Percentiles rank a stretch among this genome's conserved stretches.
Conservation (phyloP, 2,113 vertebrate species). For the Noctilio leporinus region DNA sequence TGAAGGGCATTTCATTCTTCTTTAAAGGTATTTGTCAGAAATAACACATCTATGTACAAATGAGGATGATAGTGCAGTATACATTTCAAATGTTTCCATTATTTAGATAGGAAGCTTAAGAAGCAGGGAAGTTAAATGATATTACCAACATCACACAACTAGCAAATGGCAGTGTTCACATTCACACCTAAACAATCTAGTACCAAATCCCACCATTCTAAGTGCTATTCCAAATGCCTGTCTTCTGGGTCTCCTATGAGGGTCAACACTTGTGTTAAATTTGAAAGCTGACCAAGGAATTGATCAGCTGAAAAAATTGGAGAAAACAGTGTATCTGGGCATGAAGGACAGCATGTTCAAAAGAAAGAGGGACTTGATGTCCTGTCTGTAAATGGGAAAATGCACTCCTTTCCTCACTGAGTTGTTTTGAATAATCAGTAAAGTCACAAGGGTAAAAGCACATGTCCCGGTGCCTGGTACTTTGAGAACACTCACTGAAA, state of each 20-base stretch:
- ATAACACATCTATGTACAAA: background rate
- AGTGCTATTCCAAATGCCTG: rapidly evolving
- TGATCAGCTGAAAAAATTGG: background rate
- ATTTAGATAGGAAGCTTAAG: background rate
- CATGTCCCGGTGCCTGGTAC: background rate
- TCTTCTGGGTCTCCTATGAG: background rate
- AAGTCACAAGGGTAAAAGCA: background rate
- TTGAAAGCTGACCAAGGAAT: background rate
- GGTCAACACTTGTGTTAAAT: background rate
- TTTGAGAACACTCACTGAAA: background rate
- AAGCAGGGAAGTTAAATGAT: background rate
- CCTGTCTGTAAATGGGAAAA: background rate
- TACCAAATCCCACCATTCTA: background rate
- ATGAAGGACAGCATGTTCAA: background rate
- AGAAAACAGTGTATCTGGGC: background rate
- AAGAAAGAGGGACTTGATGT: background rate
- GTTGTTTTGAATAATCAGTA: background rate
- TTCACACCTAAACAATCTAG: background rate
- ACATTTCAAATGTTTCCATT: background rate
- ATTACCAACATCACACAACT: background rate
- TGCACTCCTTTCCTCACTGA: background rate
- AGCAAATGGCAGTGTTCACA: background rate
- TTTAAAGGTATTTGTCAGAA: background rate
- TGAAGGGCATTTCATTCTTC: background rate
- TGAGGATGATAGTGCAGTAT: background rate